These are phyloP conservation scores for Melipona bicolor DNA, from an alignment of 2,888 invertebrate species.

Conservation along the genomic window DNA sequence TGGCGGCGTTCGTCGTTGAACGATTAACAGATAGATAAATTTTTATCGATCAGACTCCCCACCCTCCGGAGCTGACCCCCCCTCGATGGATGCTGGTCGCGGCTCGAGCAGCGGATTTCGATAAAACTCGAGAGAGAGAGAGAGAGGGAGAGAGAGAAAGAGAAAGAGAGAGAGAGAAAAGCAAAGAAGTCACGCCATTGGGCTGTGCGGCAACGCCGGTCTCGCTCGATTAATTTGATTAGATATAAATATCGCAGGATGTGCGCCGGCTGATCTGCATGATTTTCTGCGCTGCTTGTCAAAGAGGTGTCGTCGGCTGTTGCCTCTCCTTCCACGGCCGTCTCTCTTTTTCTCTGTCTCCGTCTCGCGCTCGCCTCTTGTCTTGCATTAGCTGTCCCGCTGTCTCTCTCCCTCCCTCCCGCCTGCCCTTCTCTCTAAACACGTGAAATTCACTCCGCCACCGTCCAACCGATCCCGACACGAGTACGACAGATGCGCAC, in stretches of 20 bases:
- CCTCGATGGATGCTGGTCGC: not conserved
- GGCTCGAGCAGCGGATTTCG: slow-evolving; percentile 1
- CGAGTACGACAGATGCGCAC: slow-evolving; percentile 64
- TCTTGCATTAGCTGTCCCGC: not conserved
- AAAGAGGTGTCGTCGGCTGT: slow-evolving; percentile 40
- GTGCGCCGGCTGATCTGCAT: slow-evolving; percentile 54
- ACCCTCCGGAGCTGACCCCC: not conserved
- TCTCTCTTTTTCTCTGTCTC: not conserved
- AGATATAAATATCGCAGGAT: slow-evolving; percentile 59
- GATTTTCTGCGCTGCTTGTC: slow-evolving; percentile 58
- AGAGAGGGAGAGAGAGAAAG: too few relatives aligned
- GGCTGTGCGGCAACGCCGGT: slow-evolving; percentile 2
- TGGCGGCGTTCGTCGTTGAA: not conserved
- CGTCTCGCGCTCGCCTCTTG: not conserved
- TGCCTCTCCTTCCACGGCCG: slow-evolving; percentile 22
- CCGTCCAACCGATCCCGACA: slow-evolving; percentile 33
- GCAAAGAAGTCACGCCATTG: not conserved
- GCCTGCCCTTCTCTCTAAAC: slow-evolving; percentile 1
- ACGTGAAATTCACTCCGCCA: slow-evolving; percentile 38
- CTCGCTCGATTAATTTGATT: slow-evolving; percentile 57
- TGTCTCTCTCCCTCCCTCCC: not conserved
- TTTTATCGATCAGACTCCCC: slow-evolving; percentile 24
- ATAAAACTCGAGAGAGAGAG: slow-evolving; percentile 1
- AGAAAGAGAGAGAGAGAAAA: not conserved
- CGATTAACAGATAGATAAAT: slow-evolving; percentile 10